Evolutionary conservation across 53 echinoderm and acorn worm species (phyloP).

Genomic region (Echinometra lucunter): DNA sequence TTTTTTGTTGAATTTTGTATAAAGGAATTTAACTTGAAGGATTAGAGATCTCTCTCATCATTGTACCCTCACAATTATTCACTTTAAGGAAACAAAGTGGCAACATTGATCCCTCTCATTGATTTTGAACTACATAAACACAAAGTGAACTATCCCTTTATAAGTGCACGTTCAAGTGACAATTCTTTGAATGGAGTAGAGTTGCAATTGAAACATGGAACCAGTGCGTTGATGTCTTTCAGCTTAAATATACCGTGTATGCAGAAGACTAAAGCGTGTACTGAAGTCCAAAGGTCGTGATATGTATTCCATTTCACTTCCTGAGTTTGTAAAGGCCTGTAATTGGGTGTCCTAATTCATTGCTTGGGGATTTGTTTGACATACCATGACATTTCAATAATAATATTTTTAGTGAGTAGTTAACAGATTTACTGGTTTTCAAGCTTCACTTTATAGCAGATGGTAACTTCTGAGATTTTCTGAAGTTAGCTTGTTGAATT

Average conservation of each 20-base stretch:
- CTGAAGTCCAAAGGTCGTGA: slow-evolving; percentile 46
- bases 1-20: no score
- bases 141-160: background rate
- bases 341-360: slow-evolving; percentile 45
- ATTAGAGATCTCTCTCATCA: no score
- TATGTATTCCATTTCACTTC: background rate
- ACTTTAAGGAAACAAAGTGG: no score
- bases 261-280: background rate
- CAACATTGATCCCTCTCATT: background rate
- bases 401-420: background rate
- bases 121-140: background rate
- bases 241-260: background rate
- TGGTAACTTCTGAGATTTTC: background rate
- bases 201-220: slow-evolving; percentile 15
- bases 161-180: background rate
- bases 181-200: background rate
- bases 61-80: no score
- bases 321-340: background rate
- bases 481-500: background rate
- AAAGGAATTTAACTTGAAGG: no score
- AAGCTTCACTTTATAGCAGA: background rate
- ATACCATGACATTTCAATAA: background rate
- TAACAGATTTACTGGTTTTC: background rate
- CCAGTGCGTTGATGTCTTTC: background rate
- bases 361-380: slow-evolving; percentile 25